These are phyloP conservation scores for Osmoderma eremita DNA, from an alignment of 2,888 invertebrate genomes.

Conservation along the genomic window DNA sequence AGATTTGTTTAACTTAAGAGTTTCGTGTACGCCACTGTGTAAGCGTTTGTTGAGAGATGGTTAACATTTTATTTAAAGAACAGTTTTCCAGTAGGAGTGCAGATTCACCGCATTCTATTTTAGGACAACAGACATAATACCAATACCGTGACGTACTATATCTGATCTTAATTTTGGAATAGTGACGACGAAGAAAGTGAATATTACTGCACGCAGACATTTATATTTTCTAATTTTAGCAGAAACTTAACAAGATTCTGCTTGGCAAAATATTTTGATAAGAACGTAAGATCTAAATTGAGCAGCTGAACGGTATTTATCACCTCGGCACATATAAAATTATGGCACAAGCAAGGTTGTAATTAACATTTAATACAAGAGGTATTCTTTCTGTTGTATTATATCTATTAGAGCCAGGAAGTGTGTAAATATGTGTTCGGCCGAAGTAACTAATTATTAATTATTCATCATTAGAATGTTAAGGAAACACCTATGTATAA, in stretches of 20 bases:
- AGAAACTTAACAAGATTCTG: not conserved
- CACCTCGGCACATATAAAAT: no score
- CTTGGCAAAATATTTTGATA: not conserved
- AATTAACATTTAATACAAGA: no score
- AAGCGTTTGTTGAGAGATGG: conserved; percentile 11
- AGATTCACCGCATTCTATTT: conserved; percentile 32
- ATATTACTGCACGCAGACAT: conserved; percentile 1
- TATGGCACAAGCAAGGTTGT: no score
- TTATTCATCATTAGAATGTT: no score
- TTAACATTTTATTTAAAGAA: conserved; percentile 31
- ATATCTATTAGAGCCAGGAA: no score
- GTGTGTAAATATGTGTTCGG: no score
- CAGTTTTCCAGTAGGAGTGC: conserved; percentile 22
- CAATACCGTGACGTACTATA: conserved; percentile 19
- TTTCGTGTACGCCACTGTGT: conserved; percentile 20
- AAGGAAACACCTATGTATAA: no score
- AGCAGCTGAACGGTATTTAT: no score
- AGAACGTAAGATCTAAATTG: no score
- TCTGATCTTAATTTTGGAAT: conserved; percentile 25
- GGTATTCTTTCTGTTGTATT: no score
- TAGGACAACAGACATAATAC: conserved; percentile 31
- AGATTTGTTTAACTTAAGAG: conserved; percentile 4
- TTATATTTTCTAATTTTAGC: conserved; percentile 5
- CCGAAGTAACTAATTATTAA: no score
- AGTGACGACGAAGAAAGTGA: conserved; percentile 10